Evolutionary conservation across 30 jellyfish, hydroid and myxozoan genomes (phyloP), one percentile per base, ranked within the genome.

Genomic region (Turritopsis dohrnii): DNA sequence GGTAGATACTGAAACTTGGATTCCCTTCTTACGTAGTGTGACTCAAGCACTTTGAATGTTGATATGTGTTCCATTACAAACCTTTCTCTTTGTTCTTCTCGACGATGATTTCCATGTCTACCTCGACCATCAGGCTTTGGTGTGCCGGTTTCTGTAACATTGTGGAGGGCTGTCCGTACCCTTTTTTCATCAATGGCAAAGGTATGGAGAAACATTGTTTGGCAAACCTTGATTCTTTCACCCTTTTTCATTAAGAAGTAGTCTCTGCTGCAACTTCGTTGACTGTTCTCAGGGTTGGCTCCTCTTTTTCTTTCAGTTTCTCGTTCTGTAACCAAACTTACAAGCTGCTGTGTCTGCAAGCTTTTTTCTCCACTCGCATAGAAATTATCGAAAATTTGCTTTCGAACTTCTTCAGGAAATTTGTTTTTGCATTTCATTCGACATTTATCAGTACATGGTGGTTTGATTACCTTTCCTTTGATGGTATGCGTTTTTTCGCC

Each of bases 61-160:
- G 21, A 26, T 29, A 76, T 76, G 84, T 76, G 84, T 76, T 76
- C 79, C 79, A 60, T 60, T 60, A 60, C 73, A 18, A 60, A 23
- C n/a, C n/a, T n/a, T n/a, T n/a, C n/a, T n/a, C n/a, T n/a, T n/a
- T n/a, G n/a, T n/a, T n/a, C n/a, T n/a, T 23, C 21, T 60, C 73
- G 19, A 21, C n/a, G n/a, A n/a, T n/a, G n/a, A n/a, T n/a, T n/a
- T 60, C 21, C 21, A 23, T 60, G 0, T 23, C 73, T 60, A 23
- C 73, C 73, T 60, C 73, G 19, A 23, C 73, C 0, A 60, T 60
- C 73, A 23, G 21, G 22, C 73, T 18, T 0, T 60, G 0, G 0
- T 18, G 73, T 0, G 0, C 73, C 0, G 19, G 73, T 60, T 21
- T 60, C 73, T 60, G 73, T 60, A 23, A 0, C 73, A 60, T 60